These are phyloP conservation scores for Limonius californicus DNA, from an alignment of 1,140 invertebrate genomes.

Conservation along the genomic window DNA sequence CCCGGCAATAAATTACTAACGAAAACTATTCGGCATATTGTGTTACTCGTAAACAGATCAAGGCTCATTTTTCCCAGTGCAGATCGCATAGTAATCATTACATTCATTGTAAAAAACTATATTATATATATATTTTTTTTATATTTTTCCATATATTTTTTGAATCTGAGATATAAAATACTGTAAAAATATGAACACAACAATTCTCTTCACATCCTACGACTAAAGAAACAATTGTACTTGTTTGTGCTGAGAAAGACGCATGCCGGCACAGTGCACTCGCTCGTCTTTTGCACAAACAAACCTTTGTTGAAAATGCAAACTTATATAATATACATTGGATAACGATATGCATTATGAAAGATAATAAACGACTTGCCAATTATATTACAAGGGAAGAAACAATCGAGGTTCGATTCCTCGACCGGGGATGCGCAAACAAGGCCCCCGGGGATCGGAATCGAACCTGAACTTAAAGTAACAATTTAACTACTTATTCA, in stretches of 20 bases:
- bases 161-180: constrained; percentile 44
- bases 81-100: not conserved
- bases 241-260: constrained; percentile 36
- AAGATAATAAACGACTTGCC: too few species aligned
- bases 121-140: constrained; percentile 19
- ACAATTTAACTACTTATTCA: constrained; percentile 8
- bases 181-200: constrained; percentile 49
- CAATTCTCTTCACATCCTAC: constrained; percentile 46
- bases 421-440: too few species aligned
- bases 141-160: constrained; percentile 14
- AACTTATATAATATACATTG: not conserved
- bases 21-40: too few species aligned
- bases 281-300: too few species aligned
- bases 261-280: too few species aligned
- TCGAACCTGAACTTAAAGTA: not conserved
- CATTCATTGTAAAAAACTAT: constrained; percentile 6
- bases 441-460: too few species aligned
- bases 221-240: constrained; percentile 33
- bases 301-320: too few species aligned
- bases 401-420: too few species aligned
- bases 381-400: not conserved
- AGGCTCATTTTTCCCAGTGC: too few species aligned
- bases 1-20: too few species aligned
- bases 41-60: too few species aligned
- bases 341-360: too few species aligned